Percentiles rank a stretch among this genome's conserved stretches.
Conservation (phyloP, 2,888 invertebrate genomes). For the Drosophila prostipennis region DNA sequence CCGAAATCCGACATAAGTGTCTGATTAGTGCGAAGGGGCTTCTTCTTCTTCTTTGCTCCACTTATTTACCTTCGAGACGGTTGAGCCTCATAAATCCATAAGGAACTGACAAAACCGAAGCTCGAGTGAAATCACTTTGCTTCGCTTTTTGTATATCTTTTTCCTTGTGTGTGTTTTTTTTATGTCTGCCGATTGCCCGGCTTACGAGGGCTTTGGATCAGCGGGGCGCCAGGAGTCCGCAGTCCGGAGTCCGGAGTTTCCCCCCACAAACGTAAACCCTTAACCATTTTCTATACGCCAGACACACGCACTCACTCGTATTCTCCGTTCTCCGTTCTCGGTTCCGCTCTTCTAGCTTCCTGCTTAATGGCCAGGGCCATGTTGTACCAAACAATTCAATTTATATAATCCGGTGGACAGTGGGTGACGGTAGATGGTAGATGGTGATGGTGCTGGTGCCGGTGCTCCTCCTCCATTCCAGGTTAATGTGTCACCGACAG, state of each 20-base stretch:
- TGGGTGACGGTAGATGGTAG: neutral
- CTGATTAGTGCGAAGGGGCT: constrained; percentile 36
- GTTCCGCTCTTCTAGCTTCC: constrained; percentile 15
- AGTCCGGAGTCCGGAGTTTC: neutral
- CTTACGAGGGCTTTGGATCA: constrained; percentile 60
- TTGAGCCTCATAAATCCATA: constrained; percentile 35
- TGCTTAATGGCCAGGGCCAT: constrained; percentile 56
- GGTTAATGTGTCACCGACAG: constrained; percentile 55
- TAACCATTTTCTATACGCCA: constrained; percentile 2
- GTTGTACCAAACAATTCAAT: constrained; percentile 71
- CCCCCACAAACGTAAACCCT: neutral
- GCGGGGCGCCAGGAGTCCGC: constrained; percentile 5
- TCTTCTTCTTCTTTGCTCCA: neutral
- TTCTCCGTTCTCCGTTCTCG: neutral
- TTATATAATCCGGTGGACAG: constrained; percentile 67
- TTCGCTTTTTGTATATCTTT: neutral
- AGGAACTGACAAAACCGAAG: constrained; percentile 36
- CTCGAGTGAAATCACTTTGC: constrained; percentile 9
- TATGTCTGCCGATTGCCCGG: constrained; percentile 56
- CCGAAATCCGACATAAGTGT: constrained; percentile 35
- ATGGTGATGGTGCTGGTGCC: neutral
- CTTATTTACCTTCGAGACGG: constrained; percentile 37
- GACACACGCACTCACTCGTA: neutral
- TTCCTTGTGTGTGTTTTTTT: neutral
- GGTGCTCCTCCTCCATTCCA: constrained; percentile 10